phyloP scores from a whole-genome alignment of 2,888 invertebrate species.

The Hemistola chrysoprasaria region DNA sequence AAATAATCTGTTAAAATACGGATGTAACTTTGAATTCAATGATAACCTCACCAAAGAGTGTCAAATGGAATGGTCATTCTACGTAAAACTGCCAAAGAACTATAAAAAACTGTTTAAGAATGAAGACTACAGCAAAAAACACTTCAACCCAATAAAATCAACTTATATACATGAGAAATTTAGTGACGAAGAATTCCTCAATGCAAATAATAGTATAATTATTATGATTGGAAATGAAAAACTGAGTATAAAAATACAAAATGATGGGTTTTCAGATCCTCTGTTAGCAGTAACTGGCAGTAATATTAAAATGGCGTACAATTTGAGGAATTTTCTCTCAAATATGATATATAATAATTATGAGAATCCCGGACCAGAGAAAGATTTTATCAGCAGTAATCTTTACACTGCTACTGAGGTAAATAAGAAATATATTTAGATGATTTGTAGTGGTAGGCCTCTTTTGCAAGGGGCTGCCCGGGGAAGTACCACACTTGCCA shows the following conservation, averaged over 20 bases:
- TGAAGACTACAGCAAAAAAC: conserved; percentile 28
- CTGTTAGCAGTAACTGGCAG: conserved; percentile 46
- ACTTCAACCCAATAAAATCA: conserved; percentile 39
- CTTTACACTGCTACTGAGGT: conserved; percentile 59
- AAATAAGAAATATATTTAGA: too few relatives aligned
- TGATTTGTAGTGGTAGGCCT: too few relatives aligned
- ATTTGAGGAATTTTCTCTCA: conserved; percentile 57
- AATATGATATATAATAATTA: conserved; percentile 46
- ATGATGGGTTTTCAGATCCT: conserved; percentile 50
- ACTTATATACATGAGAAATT: conserved; percentile 40
- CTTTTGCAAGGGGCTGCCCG: too few relatives aligned
- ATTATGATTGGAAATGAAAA: conserved; percentile 46
- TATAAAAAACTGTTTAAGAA: conserved; percentile 44
- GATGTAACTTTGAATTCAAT: conserved; percentile 45
- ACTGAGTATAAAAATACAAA: conserved; percentile 44
- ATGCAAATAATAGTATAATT: conserved; percentile 38
- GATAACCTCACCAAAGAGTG: conserved; percentile 21
- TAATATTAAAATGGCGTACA: conserved; percentile 42
- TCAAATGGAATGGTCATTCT: conserved; percentile 40
- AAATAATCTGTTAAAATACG: conserved; percentile 36
- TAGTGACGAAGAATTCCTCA: conserved; percentile 50
- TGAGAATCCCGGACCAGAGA: conserved; percentile 25
- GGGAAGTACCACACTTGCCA: too few relatives aligned
- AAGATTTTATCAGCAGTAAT: conserved; percentile 43
- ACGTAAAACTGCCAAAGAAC: conserved; percentile 50